These are phyloP conservation scores for Hypanus sabinus DNA, from an alignment of 2,113 vertebrate genomes.

Conservation along the genomic window DNA sequence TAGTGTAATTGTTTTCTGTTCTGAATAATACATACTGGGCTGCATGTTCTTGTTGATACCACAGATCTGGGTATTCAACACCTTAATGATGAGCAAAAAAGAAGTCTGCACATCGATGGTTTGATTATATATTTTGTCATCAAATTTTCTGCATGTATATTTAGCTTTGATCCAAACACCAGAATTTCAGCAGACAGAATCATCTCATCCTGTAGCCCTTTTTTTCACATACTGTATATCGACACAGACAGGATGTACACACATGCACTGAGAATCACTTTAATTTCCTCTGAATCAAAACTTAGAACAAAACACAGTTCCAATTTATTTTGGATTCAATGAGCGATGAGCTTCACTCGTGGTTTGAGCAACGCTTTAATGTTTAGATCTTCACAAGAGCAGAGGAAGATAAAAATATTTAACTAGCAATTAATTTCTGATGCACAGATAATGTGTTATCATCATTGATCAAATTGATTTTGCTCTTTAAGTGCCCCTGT, in stretches of 20 bases:
- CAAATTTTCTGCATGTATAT: constrained; percentile 41
- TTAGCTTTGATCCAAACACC: constrained; percentile 17
- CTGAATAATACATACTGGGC: constrained; percentile 54
- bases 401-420: constrained; percentile 35
- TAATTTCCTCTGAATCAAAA: not conserved
- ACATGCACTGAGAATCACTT: not conserved
- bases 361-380: constrained; percentile 16
- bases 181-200: not conserved
- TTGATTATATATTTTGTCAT: constrained; percentile 50
- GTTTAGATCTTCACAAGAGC: constrained; percentile 3
- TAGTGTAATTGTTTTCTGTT: constrained; percentile 59
- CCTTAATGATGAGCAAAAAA: constrained; percentile 47
- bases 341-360: not conserved
- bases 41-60: constrained; percentile 52
- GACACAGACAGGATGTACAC: not conserved
- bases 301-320: not conserved
- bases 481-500: constrained; percentile 48
- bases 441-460: constrained; percentile 36
- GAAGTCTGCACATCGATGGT: constrained; percentile 42
- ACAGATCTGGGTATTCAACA: constrained; percentile 51
- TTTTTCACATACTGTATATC: not conserved
- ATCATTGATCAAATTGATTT: constrained; percentile 56
- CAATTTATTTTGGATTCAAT: not conserved
- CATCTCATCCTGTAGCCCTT: not conserved
- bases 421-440: constrained; percentile 37